Conservation (phyloP, 1,140 invertebrate genomes). For the Berghia stephanieae region DNA sequence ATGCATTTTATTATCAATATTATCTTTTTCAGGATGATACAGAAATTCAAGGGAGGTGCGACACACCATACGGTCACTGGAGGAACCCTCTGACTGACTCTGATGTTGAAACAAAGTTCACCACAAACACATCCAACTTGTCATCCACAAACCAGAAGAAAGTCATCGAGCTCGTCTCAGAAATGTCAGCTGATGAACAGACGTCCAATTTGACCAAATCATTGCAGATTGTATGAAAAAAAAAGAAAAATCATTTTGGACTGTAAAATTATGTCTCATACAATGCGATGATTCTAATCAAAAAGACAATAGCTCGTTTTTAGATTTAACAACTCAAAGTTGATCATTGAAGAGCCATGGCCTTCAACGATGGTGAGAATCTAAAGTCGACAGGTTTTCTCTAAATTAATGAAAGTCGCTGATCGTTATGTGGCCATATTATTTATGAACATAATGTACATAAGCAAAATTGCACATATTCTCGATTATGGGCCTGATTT, state of each 20-base stretch:
- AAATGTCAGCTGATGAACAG: constrained; percentile 31
- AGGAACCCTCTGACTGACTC: constrained; percentile 47
- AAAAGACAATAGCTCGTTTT: too few species aligned
- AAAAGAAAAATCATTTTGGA: background rate
- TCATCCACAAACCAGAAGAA: constrained; percentile 17
- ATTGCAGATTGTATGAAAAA: constrained; percentile 8
- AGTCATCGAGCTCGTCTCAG: constrained; percentile 38
- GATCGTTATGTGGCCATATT: too few species aligned
- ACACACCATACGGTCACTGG: constrained; percentile 57
- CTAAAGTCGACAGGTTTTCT: too few species aligned
- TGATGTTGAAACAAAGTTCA: constrained; percentile 49
- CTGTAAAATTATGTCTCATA: background rate
- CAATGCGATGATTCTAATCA: too few species aligned
- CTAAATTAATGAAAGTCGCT: too few species aligned
- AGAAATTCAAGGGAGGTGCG: constrained; percentile 38
- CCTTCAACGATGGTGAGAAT: too few species aligned
- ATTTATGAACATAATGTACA: too few species aligned
- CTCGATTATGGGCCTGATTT: too few species aligned
- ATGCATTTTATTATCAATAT: too few species aligned
- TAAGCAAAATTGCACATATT: too few species aligned
- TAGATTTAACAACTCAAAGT: too few species aligned
- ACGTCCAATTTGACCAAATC: constrained; percentile 30
- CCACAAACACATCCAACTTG: constrained; percentile 40
- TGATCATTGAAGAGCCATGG: too few species aligned
- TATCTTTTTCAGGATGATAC: constrained; percentile 19